These are phyloP conservation scores for Xylocampa areola DNA, from an alignment of 2,888 invertebrate species.

Conservation along the genomic window DNA sequence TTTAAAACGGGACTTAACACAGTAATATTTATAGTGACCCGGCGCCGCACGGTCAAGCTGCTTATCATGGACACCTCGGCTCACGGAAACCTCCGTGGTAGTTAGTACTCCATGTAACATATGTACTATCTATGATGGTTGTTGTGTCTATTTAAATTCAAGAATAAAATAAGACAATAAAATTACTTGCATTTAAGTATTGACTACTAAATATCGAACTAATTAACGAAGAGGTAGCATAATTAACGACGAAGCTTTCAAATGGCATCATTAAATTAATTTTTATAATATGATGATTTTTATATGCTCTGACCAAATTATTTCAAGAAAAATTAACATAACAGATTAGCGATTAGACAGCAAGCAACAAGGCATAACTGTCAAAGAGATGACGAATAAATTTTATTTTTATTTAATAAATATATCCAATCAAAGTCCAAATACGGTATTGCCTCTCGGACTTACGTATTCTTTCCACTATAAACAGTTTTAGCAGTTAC, in stretches of 20 bases:
- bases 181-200: background rate
- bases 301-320: slow-evolving; percentile 16
- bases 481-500: slow-evolving; percentile 18
- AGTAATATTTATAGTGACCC: slow-evolving; percentile 78
- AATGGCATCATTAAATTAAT: slow-evolving; percentile 37
- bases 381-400: slow-evolving; percentile 41
- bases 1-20: slow-evolving; percentile 72
- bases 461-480: slow-evolving; percentile 14
- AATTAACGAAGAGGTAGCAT: slow-evolving; percentile 11
- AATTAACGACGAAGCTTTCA: slow-evolving; percentile 27
- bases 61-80: slow-evolving; percentile 65
- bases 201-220: background rate
- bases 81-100: slow-evolving; percentile 65
- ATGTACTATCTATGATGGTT: slow-evolving; percentile 60
- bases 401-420: slow-evolving; percentile 45
- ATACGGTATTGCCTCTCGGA: slow-evolving; percentile 6
- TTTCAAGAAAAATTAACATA: slow-evolving; percentile 45
- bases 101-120: slow-evolving; percentile 65
- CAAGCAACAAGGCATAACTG: slow-evolving; percentile 45
- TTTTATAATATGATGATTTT: slow-evolving; percentile 24
- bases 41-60: slow-evolving; percentile 65
- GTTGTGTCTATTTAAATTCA: slow-evolving; percentile 13
- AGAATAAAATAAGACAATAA: background rate
- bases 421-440: slow-evolving; percentile 45
- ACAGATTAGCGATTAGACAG: slow-evolving; percentile 43